Percentiles rank a stretch among this genome's conserved stretches.
phyloP scores from a whole-genome alignment of 2,888 invertebrate species.

The Meliscaeva auricollis region DNA sequence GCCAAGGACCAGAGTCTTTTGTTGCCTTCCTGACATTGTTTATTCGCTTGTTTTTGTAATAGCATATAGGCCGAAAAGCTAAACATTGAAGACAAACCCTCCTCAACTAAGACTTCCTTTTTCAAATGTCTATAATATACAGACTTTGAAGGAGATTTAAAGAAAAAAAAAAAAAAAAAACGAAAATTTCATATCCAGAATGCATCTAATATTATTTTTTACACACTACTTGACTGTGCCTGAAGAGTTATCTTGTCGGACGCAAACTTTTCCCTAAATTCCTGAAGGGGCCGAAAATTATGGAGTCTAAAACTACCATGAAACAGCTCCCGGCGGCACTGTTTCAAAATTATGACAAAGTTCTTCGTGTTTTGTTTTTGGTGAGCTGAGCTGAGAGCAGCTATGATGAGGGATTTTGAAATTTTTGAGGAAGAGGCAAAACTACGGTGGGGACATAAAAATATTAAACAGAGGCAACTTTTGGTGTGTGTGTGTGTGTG shows the following conservation, averaged over 20 bases:
- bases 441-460: not conserved
- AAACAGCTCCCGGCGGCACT: constrained; percentile 60
- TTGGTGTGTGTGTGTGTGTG: constrained; percentile 18
- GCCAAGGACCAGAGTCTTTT: not conserved
- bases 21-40: constrained; percentile 28
- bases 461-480: constrained; percentile 52
- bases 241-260: constrained; percentile 54
- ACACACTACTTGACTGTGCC: constrained; percentile 39
- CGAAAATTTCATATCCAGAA: constrained; percentile 40
- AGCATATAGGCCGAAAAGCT: constrained; percentile 12
- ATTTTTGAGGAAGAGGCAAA: constrained; percentile 14
- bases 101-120: constrained; percentile 23
- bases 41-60: constrained; percentile 11
- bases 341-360: constrained; percentile 72
- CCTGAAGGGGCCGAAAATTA: constrained; percentile 41
- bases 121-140: constrained; percentile 2
- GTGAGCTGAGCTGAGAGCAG: constrained; percentile 10
- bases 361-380: constrained; percentile 48
- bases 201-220: constrained; percentile 10
- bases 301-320: constrained; percentile 35
- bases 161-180: constrained; percentile 28
- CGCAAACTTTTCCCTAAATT: constrained; percentile 58
- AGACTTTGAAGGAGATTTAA: constrained; percentile 46
- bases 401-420: constrained; percentile 5
- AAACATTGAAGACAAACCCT: constrained; percentile 1